Evolutionary conservation across 2,797 vertebrate genomes (phyloP).

Genomic region (Chrysocyon brachyurus): DNA sequence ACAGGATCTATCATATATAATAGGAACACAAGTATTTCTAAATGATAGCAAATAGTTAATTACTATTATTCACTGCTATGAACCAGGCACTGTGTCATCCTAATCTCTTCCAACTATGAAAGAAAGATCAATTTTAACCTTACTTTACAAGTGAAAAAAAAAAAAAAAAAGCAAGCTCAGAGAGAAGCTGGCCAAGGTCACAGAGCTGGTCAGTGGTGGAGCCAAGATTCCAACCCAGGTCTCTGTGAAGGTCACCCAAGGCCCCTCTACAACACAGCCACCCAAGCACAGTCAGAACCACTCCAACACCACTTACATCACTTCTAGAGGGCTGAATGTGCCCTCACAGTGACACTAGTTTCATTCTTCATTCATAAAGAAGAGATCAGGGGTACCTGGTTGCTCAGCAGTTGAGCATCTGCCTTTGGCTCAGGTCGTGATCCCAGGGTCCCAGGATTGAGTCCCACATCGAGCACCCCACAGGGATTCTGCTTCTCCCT

Average conservation of each 20-base stretch:
- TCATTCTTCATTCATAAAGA: background rate
- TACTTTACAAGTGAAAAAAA: background rate
- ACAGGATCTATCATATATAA: background rate
- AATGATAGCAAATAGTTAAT: background rate
- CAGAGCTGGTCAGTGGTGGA: background rate
- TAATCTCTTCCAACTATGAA: background rate
- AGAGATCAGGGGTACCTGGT: background rate
- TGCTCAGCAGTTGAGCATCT: too few relatives aligned
- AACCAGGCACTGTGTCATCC: background rate
- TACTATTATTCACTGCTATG: background rate
- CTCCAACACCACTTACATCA: rapidly evolving
- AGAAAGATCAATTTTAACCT: background rate
- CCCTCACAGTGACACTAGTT: background rate
- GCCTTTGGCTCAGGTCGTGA: too few relatives aligned
- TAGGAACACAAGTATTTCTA: background rate
- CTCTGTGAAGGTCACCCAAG: background rate
- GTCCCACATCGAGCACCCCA: too few relatives aligned
- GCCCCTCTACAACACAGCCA: background rate
- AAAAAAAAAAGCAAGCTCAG: background rate
- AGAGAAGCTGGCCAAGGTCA: background rate
- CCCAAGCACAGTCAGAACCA: background rate
- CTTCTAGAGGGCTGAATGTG: background rate
- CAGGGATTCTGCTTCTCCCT: too few relatives aligned
- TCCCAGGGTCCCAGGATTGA: too few relatives aligned
- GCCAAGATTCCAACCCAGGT: background rate